Base-by-base conservation (phyloP, 2,888 invertebrate species). In the Anodontia alba region DNA sequence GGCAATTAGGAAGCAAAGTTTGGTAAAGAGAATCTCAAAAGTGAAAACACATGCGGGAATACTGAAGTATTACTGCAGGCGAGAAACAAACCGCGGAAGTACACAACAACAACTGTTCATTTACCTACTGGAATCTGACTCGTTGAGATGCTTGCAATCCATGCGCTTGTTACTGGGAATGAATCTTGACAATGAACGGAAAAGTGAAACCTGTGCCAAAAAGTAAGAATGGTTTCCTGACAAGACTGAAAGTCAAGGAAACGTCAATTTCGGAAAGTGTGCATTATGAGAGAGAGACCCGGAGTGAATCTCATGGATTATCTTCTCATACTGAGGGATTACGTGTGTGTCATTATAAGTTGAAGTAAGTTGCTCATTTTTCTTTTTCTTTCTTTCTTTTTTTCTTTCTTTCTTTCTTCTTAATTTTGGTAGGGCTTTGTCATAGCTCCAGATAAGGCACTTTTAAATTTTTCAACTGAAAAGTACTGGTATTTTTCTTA, bases 291-390 rank as follows among this genome's bases (percentile, higher is more conserved):
- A 62, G 62, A 12, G 62, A 62, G 33, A 17, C 62, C 29, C 33
- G 33, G 20, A 62, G 31, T 33, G 62, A 31, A 20, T 33, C 62
- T 33, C 12, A 29, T n/a, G 62, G 62, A 62, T 62, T 62, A 73
- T 49, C 72, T 42, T 73, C 77, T 20, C 66, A 67, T 42, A 67
- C 57, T 33, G 74, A 82, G 62, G 83, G 83, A 83, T 78, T 83
- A 83, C 78, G 80, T 62, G 78, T 87, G 38, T 87, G 87, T 69
- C 79, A 84, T 43, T 87, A 87, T 72, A 87, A 87, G 78, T 73
- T 87, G 46, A 87, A 78, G 87, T 87, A 78, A 83, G 87, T 78
- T n/a, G n/a, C n/a, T 43, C 38, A 12, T 33, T 43, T 69, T 49
- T 7, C 5, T 42, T 42, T 42, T 10, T 8, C 42, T 15, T 42